phyloP scores from a whole-genome alignment of 2,113 vertebrate genomes.

The Rhinoptilus africanus region DNA sequence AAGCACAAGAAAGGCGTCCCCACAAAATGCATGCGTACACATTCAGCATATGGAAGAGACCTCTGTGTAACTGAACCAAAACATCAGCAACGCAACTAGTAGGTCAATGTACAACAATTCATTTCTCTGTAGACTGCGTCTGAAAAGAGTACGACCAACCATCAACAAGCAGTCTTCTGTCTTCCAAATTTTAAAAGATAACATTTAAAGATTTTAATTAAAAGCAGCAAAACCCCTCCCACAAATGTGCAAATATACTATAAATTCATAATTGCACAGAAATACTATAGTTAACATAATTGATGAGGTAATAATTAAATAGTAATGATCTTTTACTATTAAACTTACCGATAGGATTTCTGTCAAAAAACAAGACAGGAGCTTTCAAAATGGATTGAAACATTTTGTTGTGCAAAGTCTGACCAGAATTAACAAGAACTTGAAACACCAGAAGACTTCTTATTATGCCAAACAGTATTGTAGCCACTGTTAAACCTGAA shows the following conservation, averaged over 20 bases:
- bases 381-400: slow-evolving; percentile 86
- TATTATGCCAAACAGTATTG: slow-evolving; percentile 82
- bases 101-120: neutral
- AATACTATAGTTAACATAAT: neutral
- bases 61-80: neutral
- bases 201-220: neutral
- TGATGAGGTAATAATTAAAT: neutral
- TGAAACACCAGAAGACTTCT: slow-evolving; percentile 83
- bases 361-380: slow-evolving; percentile 90
- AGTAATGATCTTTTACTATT: neutral
- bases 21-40: neutral
- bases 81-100: neutral
- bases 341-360: slow-evolving; percentile 91
- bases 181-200: neutral
- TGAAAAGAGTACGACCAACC: neutral
- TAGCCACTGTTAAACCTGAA: slow-evolving; percentile 83
- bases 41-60: neutral
- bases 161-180: neutral
- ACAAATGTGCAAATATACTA: neutral
- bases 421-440: slow-evolving; percentile 81
- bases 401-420: slow-evolving; percentile 89
- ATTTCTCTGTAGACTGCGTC: neutral
- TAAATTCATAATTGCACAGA: neutral
- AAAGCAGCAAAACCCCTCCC: neutral
- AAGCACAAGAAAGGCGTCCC: neutral